These are phyloP conservation scores for Anthonomus grandis DNA, from an alignment of 1,140 invertebrate species.

Conservation along the genomic window DNA sequence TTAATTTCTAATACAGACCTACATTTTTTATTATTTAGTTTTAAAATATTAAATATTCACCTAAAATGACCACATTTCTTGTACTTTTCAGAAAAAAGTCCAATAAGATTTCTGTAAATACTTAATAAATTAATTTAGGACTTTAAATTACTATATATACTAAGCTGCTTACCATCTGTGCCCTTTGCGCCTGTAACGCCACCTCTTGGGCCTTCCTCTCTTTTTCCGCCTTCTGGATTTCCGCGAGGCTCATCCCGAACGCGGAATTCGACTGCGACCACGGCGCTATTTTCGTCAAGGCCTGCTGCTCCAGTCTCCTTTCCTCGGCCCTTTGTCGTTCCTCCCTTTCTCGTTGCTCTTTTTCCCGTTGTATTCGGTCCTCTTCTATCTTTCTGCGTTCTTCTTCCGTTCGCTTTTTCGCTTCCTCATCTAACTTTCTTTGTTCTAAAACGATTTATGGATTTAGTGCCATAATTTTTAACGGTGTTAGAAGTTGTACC, in stretches of 20 bases:
- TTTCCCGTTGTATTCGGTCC: constrained; percentile 30
- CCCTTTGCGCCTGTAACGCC: constrained; percentile 53
- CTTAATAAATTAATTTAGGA: too few relatives aligned
- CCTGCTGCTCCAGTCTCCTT: constrained; percentile 36
- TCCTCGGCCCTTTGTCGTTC: constrained; percentile 49
- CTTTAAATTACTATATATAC: too few relatives aligned
- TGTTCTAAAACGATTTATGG: too few relatives aligned
- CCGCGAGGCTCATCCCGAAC: constrained; percentile 55
- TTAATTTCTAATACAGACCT: too few relatives aligned
- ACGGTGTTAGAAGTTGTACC: neutral
- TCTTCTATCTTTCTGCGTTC: constrained; percentile 48
- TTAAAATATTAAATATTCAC: too few relatives aligned
- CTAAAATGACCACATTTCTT: too few relatives aligned
- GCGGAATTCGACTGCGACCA: constrained; percentile 53
- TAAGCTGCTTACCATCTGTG: constrained; percentile 45
- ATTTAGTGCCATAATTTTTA: neutral
- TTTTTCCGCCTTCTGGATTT: constrained; percentile 64
- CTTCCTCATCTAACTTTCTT: constrained; percentile 51
- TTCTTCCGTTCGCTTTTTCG: constrained; percentile 52
- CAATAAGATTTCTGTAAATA: too few relatives aligned
- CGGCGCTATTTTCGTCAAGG: constrained; percentile 49
- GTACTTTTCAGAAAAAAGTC: too few relatives aligned
- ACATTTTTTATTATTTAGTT: too few relatives aligned
- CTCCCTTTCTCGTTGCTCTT: constrained; percentile 46
- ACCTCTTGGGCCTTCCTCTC: constrained; percentile 58